Base-by-base conservation (phyloP, 1,140 invertebrate genomes). In the Drosophila nannoptera region DNA sequence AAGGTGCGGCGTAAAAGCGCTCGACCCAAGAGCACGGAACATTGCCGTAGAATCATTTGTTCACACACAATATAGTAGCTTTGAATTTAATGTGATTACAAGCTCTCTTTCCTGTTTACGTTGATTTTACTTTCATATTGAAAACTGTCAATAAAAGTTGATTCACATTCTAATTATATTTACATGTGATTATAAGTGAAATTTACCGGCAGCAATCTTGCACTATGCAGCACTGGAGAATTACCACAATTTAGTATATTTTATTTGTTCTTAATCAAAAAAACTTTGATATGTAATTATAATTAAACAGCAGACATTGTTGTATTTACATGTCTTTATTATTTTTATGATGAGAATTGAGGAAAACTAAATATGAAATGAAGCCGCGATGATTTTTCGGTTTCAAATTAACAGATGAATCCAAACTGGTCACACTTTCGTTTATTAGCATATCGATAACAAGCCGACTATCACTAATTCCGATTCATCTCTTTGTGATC, bases 181-280 rank as follows among this genome's bases (percentile, higher is more conserved):
- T 31, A 11, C 52, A 68, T 64, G 67, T 36, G 66, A 16, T 45
- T 9, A 49, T 9, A 59, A 67, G 35, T 53, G 33, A 42, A 38
- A 50, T 64, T 52, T 56, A 31, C 12, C 50, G 16, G 5, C 22
- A 29, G 32, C 29, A 72, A 72, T 42, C 35, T 63, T 7, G 6
- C 9, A 9, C 56, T 8, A 35, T 36, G 31, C 14, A 22, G n/a
- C 32, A 33, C 12, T 35, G 22, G 22, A 22, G 22, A 22, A 22
- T 22, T 22, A 22, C 3, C 22, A 22, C 1, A 3, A 2, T 22
- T 1, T 22, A 22, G 3, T 22, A 45, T 56, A 33, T 56, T 56
- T 43, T 11, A 38, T 22, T 22, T 22, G 22, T 22, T 22, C 22
- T 22, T 22, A 22, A 22, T 22, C 22, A 3, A 22, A 22, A 3